phyloP scores from a whole-genome alignment of 2,113 vertebrate species.

The Tympanuchus pallidicinctus region DNA sequence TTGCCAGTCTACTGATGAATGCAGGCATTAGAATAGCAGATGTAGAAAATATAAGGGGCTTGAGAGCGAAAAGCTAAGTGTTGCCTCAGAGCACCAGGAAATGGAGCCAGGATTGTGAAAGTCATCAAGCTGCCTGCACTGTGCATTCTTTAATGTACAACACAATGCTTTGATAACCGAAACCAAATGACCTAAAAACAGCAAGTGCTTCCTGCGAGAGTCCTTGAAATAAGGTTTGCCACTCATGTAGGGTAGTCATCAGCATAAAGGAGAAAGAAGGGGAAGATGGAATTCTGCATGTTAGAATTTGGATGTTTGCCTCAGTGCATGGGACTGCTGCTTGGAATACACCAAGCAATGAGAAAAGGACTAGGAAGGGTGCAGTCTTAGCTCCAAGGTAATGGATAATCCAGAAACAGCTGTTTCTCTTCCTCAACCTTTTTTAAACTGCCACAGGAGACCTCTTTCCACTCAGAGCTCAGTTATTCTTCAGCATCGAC shows the following conservation, averaged over 20 bases:
- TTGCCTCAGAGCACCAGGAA: conserved; percentile 78
- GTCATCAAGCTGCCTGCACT: conserved; percentile 67
- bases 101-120: conserved; percentile 74
- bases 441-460: conserved; percentile 58
- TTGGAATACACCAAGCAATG: not conserved
- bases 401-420: conserved; percentile 70
- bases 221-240: conserved; percentile 40
- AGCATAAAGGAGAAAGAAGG: not conserved
- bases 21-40: conserved; percentile 81
- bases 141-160: conserved; percentile 70
- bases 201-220: conserved; percentile 43
- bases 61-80: conserved; percentile 71
- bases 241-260: not conserved
- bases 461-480: conserved; percentile 51
- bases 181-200: conserved; percentile 31
- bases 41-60: conserved; percentile 60
- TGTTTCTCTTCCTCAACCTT: conserved; percentile 49
- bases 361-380: conserved; percentile 32
- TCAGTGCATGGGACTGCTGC: fast-evolving
- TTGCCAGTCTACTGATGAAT: conserved; percentile 74
- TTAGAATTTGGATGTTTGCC: not conserved
- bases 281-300: not conserved
- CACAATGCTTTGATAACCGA: conserved; percentile 70
- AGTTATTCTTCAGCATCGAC: conserved; percentile 55
- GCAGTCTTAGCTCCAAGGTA: conserved; percentile 32